These are phyloP conservation scores for Molanna angustata DNA, from an alignment of 2,888 invertebrate genomes.

Conservation along the genomic window DNA sequence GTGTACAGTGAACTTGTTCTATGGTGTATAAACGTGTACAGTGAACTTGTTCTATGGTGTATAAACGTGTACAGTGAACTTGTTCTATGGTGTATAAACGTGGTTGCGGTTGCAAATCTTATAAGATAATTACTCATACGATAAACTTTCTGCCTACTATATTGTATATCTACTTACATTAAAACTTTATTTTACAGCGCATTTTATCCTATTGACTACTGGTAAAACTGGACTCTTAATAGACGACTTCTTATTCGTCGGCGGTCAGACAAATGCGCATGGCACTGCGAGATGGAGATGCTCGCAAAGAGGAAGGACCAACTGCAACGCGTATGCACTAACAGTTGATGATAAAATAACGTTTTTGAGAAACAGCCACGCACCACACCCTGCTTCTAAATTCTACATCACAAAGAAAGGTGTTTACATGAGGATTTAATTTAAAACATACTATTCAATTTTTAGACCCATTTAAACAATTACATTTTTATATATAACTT, in stretches of 20 bases:
- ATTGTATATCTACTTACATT: too few species aligned
- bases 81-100: too few species aligned
- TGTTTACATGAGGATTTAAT: background rate
- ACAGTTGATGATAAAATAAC: constrained; percentile 35
- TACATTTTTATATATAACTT: too few species aligned
- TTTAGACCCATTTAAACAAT: too few species aligned
- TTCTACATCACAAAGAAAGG: constrained; percentile 3
- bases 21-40: too few species aligned
- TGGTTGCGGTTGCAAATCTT: background rate
- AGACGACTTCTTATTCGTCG: background rate
- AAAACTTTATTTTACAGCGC: constrained; percentile 12
- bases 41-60: too few species aligned
- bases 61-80: too few species aligned
- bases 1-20: too few species aligned
- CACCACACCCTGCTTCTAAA: constrained; percentile 34
- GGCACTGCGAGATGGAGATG: constrained; percentile 16
- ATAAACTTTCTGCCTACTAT: too few species aligned
- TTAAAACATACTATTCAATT: too few species aligned
- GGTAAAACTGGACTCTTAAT: constrained; percentile 3
- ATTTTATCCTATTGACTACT: background rate
- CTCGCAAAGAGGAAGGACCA: constrained; percentile 6
- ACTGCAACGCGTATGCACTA: constrained; percentile 33
- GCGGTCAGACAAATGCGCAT: background rate
- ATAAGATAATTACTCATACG: too few species aligned
- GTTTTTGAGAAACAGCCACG: constrained; percentile 33